Conservation (phyloP, 1,140 invertebrate species). For the Steinernema feltiae region DNA sequence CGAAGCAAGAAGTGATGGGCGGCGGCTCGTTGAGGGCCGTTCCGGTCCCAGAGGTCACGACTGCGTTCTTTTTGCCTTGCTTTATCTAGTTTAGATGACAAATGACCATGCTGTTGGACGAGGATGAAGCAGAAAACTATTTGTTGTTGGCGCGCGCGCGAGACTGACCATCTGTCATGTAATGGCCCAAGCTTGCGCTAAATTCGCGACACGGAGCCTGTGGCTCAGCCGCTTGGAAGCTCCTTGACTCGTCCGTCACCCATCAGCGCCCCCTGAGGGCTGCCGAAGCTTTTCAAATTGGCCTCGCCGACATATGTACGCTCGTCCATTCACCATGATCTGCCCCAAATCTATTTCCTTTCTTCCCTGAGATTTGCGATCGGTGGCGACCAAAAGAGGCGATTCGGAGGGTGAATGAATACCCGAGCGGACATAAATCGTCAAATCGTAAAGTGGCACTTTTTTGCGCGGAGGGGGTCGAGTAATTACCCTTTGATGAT, state of each 20-base stretch:
- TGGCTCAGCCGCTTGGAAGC: neutral
- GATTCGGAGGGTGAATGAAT: too few relatives aligned
- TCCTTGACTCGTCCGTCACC: conserved; percentile 4
- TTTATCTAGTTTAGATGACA: conserved; percentile 13
- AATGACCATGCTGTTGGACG: neutral
- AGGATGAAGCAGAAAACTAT: neutral
- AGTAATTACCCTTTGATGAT: conserved; percentile 13
- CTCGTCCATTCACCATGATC: neutral
- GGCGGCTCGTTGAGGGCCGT: neutral
- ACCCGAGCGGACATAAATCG: too few relatives aligned
- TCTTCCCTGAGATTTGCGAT: neutral
- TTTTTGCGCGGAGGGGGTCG: neutral
- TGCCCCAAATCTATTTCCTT: neutral
- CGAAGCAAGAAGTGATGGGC: neutral
- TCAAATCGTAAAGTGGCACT: neutral
- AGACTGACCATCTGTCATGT: conserved; percentile 13
- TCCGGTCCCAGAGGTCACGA: neutral
- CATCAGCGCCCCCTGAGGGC: conserved; percentile 1
- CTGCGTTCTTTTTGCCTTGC: neutral
- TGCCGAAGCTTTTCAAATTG: neutral
- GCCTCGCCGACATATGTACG: neutral
- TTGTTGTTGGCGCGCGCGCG: neutral
- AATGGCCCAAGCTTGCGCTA: neutral
- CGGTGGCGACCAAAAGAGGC: too few relatives aligned
- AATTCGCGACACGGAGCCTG: neutral